Base-by-base conservation (phyloP, 1,140 invertebrate species). In the Drosophila arizonae region DNA sequence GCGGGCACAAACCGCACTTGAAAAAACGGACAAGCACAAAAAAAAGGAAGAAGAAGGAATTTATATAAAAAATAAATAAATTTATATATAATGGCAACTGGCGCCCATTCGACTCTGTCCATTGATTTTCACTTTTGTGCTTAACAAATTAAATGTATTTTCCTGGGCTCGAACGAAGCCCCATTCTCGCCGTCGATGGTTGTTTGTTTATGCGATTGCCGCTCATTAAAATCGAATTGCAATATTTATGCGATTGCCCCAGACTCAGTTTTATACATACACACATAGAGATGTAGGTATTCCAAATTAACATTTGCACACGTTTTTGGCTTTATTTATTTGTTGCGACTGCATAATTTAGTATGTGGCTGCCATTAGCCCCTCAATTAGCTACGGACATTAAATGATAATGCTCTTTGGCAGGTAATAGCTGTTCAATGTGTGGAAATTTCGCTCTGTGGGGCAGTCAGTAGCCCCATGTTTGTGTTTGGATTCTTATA, bases 151-250 rank as follows among this genome's bases (percentile, higher is more conserved):
- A 73, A 76, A 79, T 79, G 28, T 79, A 54, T 84, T 68, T 36
- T 26, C 24, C 41, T 67, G 54, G 52, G 17, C 28, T 26, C 48
- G 54, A 17, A 17, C 41, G n/a, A 4, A 45, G 43, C 33, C 33
- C 33, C 33, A 33, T 15, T 30, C 3, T 33, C 24, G 36, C 24
- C 24, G 0, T 33, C 33, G 10, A 57, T 86, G 68, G 10, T 66
- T 86, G 68, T 81, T 85, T 87, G 68, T 81, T 87, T 81, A 72
- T 78, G 85, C 84, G 70, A 86, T 86, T 78, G 67, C 57, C 68
- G 52, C 82, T 87, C 82, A 87, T 86, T 86, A 76, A 87, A 86
- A 81, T 86, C 81, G 76, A 51, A 87, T 86, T 87, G 72, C 71
- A 64, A 81, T 77, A 75, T 78, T 81, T 78, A 81, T 81, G 45